phyloP scores from a whole-genome alignment of 2,797 vertebrate genomes.

The Ctenopoma multispine region DNA sequence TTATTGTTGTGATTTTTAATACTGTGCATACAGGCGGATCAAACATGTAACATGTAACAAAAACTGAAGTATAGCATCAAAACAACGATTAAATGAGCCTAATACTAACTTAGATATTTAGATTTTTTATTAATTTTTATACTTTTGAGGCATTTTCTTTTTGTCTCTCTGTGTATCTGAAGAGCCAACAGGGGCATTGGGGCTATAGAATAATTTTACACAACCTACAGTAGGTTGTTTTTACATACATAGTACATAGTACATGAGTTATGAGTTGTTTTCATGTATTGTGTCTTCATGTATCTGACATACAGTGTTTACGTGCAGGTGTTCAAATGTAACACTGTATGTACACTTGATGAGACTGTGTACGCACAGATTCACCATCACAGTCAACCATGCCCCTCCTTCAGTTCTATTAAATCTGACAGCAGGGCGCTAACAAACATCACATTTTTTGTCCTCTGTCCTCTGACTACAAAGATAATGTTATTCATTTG shows the following conservation, averaged over 20 bases:
- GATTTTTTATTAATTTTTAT: no score
- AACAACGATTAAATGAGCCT: no score
- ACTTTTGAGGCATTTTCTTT: no score
- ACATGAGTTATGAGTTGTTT: conserved; percentile 7
- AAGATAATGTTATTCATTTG: conserved; percentile 78
- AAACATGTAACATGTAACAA: background rate
- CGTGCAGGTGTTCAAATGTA: conserved; percentile 32
- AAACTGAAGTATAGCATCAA: background rate
- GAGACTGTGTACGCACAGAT: conserved; percentile 44
- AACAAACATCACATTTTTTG: conserved; percentile 72
- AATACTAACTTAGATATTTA: no score
- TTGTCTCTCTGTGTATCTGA: no score
- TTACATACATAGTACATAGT: no score
- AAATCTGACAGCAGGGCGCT: conserved; percentile 66
- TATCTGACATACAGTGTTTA: conserved; percentile 19
- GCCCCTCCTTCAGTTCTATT: conserved; percentile 58
- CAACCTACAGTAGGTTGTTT: no score
- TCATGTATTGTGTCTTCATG: conserved; percentile 11
- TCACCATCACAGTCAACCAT: conserved; percentile 62
- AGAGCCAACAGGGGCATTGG: no score
- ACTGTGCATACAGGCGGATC: background rate
- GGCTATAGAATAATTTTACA: no score
- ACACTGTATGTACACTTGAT: conserved; percentile 33
- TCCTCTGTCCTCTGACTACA: conserved; percentile 71
- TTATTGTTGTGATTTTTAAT: background rate